phyloP scores from a whole-genome alignment of 2,797 vertebrate genomes.

The Lepus oiostolus region DNA sequence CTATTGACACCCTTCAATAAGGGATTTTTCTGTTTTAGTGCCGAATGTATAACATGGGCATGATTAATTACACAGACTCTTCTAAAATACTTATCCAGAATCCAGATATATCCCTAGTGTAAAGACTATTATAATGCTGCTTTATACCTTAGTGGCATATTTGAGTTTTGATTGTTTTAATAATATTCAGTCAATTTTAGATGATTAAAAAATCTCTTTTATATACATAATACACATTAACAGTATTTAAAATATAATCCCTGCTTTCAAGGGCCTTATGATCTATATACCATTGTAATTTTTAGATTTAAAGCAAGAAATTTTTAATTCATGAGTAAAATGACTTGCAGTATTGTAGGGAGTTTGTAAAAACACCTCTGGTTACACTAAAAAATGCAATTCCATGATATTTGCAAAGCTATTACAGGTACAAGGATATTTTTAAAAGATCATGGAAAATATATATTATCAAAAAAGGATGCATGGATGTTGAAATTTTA shows the following conservation, averaged over 20 bases:
- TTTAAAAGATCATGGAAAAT: too few relatives aligned
- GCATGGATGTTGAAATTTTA: too few relatives aligned
- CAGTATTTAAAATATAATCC: slow-evolving; percentile 24
- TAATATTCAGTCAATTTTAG: slow-evolving; percentile 47
- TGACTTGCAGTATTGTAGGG: neutral
- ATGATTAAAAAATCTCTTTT: slow-evolving; percentile 44
- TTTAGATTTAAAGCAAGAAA: slow-evolving; percentile 40
- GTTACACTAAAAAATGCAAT: neutral
- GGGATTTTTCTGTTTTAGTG: slow-evolving; percentile 43
- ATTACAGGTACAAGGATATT: too few relatives aligned
- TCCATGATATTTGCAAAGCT: neutral
- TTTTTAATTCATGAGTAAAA: slow-evolving; percentile 65
- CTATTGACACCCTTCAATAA: slow-evolving; percentile 8
- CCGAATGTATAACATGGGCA: slow-evolving; percentile 41
- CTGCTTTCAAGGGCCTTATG: slow-evolving; percentile 6
- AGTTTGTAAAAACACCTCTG: neutral
- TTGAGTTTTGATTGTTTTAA: slow-evolving; percentile 66
- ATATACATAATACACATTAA: neutral
- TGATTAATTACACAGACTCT: slow-evolving; percentile 53
- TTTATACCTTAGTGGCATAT: slow-evolving; percentile 62
- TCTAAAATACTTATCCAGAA: slow-evolving; percentile 58
- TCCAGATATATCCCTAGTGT: slow-evolving; percentile 44
- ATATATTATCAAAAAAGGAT: too few relatives aligned
- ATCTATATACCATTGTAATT: slow-evolving; percentile 12
- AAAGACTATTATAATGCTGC: slow-evolving; percentile 52